phyloP scores from a whole-genome alignment of 2,888 invertebrate species.

The Tachina grossa region DNA sequence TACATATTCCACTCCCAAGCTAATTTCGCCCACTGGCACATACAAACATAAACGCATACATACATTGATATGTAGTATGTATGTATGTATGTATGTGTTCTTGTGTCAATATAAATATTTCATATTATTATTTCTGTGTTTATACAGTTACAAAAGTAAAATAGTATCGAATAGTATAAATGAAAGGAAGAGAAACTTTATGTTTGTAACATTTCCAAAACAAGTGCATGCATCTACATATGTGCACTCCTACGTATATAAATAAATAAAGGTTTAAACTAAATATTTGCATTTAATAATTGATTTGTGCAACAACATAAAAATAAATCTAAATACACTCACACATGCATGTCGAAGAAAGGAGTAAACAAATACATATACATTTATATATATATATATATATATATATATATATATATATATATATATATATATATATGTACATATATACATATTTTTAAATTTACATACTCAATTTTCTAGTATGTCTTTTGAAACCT shows the following conservation, averaged over 20 bases:
- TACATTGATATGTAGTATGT: not conserved
- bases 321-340: not conserved
- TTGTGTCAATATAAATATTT: no score
- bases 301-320: slow-evolving; percentile 35
- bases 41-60: not conserved
- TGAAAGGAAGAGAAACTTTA: not conserved
- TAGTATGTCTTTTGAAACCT: not conserved
- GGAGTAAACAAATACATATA: not conserved
- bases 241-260: not conserved
- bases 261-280: slow-evolving; percentile 21
- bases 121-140: no score
- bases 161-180: not conserved
- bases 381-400: no score
- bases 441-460: not conserved
- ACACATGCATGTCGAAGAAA: no score
- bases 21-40: not conserved
- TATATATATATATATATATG: no score
- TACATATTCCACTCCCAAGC: not conserved
- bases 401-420: no score
- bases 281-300: slow-evolving; percentile 53
- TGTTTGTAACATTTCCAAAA: not conserved
- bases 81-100: not conserved
- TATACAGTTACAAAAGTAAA: not conserved
- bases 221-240: not conserved
- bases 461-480: not conserved